A percentile compares a stretch with the other conserved stretches of the same genome.
These are phyloP conservation scores for Aleiodes sp. DNA, from an alignment of 1,140 invertebrate species.

Conservation along the genomic window DNA sequence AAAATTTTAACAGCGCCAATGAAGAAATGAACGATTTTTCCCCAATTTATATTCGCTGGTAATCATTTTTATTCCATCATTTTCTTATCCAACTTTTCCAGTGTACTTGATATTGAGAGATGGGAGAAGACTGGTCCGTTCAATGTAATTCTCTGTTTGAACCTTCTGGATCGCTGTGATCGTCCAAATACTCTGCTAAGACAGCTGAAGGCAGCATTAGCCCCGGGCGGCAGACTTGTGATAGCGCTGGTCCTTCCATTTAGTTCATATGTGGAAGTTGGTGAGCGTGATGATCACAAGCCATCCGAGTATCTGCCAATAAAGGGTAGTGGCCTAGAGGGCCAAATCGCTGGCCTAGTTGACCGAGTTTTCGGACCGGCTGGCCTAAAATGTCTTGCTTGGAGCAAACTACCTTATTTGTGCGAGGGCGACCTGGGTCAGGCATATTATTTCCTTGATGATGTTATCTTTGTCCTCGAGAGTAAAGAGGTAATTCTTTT, in stretches of 20 bases:
- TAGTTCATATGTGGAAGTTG: conserved; percentile 88
- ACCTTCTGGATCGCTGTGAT: conserved; percentile 90
- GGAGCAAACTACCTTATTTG: conserved; percentile 89
- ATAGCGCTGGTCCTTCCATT: conserved; percentile 90
- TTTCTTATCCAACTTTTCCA: conserved; percentile 64
- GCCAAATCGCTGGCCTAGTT: conserved; percentile 79
- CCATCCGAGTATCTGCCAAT: conserved; percentile 78
- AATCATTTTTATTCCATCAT: background rate
- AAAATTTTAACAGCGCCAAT: background rate
- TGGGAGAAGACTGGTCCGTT: conserved; percentile 76
- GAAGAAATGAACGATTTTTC: background rate
- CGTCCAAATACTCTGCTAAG: conserved; percentile 78
- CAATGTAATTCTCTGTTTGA: conserved; percentile 87
- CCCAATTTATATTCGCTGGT: background rate
- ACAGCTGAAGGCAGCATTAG: conserved; percentile 73
- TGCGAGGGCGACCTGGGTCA: conserved; percentile 94
- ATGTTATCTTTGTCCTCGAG: conserved; percentile 82
- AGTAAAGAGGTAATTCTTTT: conserved; percentile 41
- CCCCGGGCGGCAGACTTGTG: conserved; percentile 75
- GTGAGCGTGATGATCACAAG: conserved; percentile 72
- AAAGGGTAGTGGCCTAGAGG: conserved; percentile 77
- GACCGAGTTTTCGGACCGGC: conserved; percentile 75
- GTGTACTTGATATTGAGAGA: conserved; percentile 78
- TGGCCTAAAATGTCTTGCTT: conserved; percentile 78
- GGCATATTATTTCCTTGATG: conserved; percentile 90